These are phyloP conservation scores for Biston betularia DNA, from an alignment of 2,888 invertebrate species.

Conservation along the genomic window DNA sequence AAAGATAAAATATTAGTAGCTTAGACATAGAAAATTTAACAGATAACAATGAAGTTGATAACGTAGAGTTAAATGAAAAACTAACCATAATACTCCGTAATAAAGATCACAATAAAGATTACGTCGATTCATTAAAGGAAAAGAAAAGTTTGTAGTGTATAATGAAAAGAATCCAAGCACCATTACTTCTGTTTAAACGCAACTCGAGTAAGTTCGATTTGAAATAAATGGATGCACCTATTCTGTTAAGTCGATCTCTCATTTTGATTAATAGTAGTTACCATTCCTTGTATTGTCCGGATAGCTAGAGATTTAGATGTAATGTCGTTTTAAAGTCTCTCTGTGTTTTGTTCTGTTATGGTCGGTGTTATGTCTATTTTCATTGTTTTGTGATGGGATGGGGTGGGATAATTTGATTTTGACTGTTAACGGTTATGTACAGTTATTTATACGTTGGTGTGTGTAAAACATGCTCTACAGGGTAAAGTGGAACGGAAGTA, in stretches of 20 bases:
- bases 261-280: conserved; percentile 77
- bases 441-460: conserved; percentile 5
- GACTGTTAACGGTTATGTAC: conserved; percentile 18
- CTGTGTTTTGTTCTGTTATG: conserved; percentile 36
- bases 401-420: conserved; percentile 32
- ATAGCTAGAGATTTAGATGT: conserved; percentile 76
- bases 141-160: conserved; percentile 55
- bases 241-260: conserved; percentile 72
- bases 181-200: conserved; percentile 54
- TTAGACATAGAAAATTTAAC: conserved; percentile 25
- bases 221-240: conserved; percentile 77
- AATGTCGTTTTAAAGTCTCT: conserved; percentile 70
- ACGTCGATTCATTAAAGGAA: conserved; percentile 4
- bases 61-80: not conserved
- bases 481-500: not conserved
- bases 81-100: conserved; percentile 26
- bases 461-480: not conserved
- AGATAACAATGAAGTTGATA: conserved; percentile 8
- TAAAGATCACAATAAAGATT: conserved; percentile 30
- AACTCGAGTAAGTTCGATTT: conserved; percentile 61
- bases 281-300: conserved; percentile 62
- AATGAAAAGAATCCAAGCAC: conserved; percentile 70
- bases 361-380: conserved; percentile 20
- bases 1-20: conserved; percentile 68
- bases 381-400: conserved; percentile 41